Conservation (phyloP, 2,888 invertebrate species). For the Nezara viridula region DNA sequence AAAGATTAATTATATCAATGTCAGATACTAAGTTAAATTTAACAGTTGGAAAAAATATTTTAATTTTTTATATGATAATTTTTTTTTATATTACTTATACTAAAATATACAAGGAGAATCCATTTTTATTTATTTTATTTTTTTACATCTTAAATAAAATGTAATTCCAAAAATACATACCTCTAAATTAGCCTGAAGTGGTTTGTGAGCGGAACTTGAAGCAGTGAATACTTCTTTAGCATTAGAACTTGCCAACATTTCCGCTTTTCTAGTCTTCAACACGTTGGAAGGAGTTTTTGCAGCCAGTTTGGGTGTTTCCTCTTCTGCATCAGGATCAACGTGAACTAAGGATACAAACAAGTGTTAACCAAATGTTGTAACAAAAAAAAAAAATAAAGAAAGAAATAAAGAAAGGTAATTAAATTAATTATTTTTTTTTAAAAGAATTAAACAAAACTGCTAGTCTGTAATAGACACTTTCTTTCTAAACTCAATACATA, state of each 20-base stretch:
- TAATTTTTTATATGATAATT: too few relatives aligned
- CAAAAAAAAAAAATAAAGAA: neutral
- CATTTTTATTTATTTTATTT: neutral
- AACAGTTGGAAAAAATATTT: too few relatives aligned
- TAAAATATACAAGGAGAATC: too few relatives aligned
- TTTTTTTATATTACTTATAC: too few relatives aligned
- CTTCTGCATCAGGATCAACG: constrained; percentile 52
- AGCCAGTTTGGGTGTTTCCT: constrained; percentile 11
- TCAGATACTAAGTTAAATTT: too few relatives aligned
- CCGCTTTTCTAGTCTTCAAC: constrained; percentile 57
- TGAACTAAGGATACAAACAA: constrained; percentile 40
- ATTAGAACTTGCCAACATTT: constrained; percentile 22
- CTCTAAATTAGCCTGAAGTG: constrained; percentile 56
- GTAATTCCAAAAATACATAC: neutral
- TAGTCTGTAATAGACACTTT: too few relatives aligned
- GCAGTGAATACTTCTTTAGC: constrained; percentile 55
- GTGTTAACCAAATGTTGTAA: neutral
- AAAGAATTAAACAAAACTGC: neutral
- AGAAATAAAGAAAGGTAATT: neutral
- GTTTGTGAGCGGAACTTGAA: constrained; percentile 37
- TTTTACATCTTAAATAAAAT: neutral
- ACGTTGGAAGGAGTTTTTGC: constrained; percentile 52
- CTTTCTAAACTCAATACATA: too few relatives aligned
- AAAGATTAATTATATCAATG: too few relatives aligned
- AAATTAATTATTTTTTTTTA: neutral